A percentile compares a stretch with the other conserved stretches of the same genome.
These are phyloP conservation scores for Xerus inauris DNA, from an alignment of 2,113 vertebrate genomes.

Conservation along the genomic window DNA sequence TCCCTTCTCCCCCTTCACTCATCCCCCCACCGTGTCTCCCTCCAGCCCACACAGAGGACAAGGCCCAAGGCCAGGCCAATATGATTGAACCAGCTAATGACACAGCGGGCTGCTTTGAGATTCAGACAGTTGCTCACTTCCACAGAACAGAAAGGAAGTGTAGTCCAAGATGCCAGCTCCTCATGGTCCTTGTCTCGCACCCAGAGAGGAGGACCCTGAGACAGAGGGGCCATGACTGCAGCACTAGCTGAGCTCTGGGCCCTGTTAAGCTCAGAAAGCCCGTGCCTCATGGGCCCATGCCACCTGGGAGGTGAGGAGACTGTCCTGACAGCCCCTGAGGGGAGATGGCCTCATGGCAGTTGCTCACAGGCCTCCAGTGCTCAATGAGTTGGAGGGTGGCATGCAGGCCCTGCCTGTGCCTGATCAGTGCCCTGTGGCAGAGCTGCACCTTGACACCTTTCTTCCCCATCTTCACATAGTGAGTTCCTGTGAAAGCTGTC, in stretches of 20 bases:
- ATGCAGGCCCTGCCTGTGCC: not conserved
- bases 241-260: not conserved
- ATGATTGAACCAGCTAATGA: not conserved
- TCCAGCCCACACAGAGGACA: not conserved
- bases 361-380: not conserved
- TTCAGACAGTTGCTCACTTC: not conserved
- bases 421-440: too few species aligned
- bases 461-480: not conserved
- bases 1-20: not conserved
- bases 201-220: fast-evolving
- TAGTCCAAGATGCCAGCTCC: not conserved
- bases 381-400: not conserved
- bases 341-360: too few species aligned
- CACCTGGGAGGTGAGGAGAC: not conserved
- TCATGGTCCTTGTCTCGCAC: not conserved
- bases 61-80: not conserved
- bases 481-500: not conserved
- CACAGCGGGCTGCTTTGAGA: not conserved
- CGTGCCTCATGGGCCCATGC: not conserved
- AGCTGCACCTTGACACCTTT: not conserved
- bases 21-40: too few species aligned
- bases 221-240: not conserved
- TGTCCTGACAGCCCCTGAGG: too few species aligned
- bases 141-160: not conserved
- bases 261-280: not conserved